Conservation (phyloP, 2,797 vertebrate genomes). For the Ptychadena robeensis region DNA sequence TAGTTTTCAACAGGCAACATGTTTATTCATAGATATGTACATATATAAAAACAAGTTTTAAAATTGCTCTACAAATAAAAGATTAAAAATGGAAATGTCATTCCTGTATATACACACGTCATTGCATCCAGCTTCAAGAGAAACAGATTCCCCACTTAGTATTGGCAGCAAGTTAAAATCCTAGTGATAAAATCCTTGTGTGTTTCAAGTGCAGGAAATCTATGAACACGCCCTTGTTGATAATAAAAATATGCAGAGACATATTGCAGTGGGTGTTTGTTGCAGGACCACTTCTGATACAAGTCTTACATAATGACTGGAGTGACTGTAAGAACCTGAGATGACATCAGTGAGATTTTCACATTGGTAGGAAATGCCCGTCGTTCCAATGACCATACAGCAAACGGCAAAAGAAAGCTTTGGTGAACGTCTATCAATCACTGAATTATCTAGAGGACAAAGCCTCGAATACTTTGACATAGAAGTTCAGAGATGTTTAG, state of each 20-base stretch:
- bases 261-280: slow-evolving; percentile 64
- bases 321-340: slow-evolving; percentile 71
- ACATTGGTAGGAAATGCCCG: slow-evolving; percentile 59
- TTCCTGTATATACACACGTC: slow-evolving; percentile 76
- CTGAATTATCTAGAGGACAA: slow-evolving; percentile 20
- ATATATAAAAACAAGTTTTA: slow-evolving; percentile 64
- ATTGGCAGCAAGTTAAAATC: slow-evolving; percentile 68
- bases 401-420: slow-evolving; percentile 40
- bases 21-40: slow-evolving; percentile 72
- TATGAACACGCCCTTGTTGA: slow-evolving; percentile 69
- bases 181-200: slow-evolving; percentile 71
- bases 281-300: slow-evolving; percentile 63
- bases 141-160: slow-evolving; percentile 70
- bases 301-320: slow-evolving; percentile 63
- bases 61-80: slow-evolving; percentile 83
- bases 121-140: slow-evolving; percentile 76
- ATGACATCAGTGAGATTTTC: slow-evolving; percentile 64
- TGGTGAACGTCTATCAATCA: slow-evolving; percentile 7
- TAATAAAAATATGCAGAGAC: slow-evolving; percentile 66
- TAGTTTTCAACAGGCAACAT: slow-evolving; percentile 72
- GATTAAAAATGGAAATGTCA: slow-evolving; percentile 85
- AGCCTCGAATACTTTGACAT: slow-evolving; percentile 45
- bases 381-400: background rate
- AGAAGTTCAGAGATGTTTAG: slow-evolving; percentile 11
- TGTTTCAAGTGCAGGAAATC: slow-evolving; percentile 76